These are phyloP conservation scores for Bos taurus DNA, from an alignment of 2,113 vertebrate genomes.

Conservation along the genomic window ARS-UCD2.0 NC_037357.1:65942501-65943000, in stretches of 20 bases:
- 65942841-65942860: slow-evolving; percentile 36
- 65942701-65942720: neutral
- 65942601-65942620: neutral
- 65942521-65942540: no score
- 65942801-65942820: slow-evolving; percentile 18
- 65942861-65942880: slow-evolving; percentile 48
- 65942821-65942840: neutral
- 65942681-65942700: slow-evolving; percentile 17
- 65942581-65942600: no score
- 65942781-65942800: slow-evolving; percentile 18
- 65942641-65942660: neutral
- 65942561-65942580: no score
- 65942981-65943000: slow-evolving; percentile 74
- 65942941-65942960: slow-evolving; percentile 77
- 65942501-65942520: no score
- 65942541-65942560: no score
- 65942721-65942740: neutral
- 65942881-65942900: slow-evolving; percentile 50
- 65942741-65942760: neutral
- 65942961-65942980: slow-evolving; percentile 77
- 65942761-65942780: neutral
- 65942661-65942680: neutral
- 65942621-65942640: neutral
- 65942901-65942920: slow-evolving; percentile 39
- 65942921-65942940: slow-evolving; percentile 70